These are phyloP conservation scores for Xenus cinereus DNA, from an alignment of 2,113 vertebrate genomes.

Conservation along the genomic window DNA sequence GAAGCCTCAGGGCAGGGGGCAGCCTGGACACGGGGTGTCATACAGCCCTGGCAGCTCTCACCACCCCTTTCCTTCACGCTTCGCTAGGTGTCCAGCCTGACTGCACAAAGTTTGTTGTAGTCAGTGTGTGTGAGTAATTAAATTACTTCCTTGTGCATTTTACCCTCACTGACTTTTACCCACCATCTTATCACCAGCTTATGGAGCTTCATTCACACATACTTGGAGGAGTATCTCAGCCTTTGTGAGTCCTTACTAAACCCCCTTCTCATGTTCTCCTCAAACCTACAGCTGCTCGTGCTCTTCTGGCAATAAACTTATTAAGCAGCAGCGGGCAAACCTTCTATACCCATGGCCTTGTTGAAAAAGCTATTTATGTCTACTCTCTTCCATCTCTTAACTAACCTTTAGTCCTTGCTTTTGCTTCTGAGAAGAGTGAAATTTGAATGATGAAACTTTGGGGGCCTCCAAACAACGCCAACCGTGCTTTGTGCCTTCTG, in stretches of 20 bases:
- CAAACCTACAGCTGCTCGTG: not conserved
- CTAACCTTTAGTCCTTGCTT: not conserved
- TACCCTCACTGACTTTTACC: slow-evolving; percentile 22
- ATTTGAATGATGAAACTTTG: not conserved
- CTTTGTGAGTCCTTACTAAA: not conserved
- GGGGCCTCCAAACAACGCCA: not conserved
- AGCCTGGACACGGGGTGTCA: accelerated
- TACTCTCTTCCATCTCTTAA: not conserved
- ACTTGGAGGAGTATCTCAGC: not conserved
- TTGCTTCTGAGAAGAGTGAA: not conserved
- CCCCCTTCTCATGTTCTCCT: not conserved
- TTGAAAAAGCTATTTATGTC: not conserved
- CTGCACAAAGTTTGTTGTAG: slow-evolving; percentile 5
- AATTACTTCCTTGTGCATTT: slow-evolving; percentile 45
- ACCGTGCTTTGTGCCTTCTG: accelerated
- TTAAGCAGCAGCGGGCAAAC: not conserved
- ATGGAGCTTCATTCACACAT: not conserved
- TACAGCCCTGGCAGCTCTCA: not conserved
- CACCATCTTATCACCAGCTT: slow-evolving; percentile 31
- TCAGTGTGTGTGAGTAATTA: slow-evolving; percentile 50
- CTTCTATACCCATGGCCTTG: not conserved
- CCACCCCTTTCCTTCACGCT: slow-evolving; percentile 37
- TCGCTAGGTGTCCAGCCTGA: not conserved
- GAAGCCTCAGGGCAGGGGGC: not conserved
- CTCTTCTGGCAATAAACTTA: not conserved